These are phyloP conservation scores for Limosa lapponica DNA, from an alignment of 2,797 vertebrate genomes.

Conservation along the genomic window DNA sequence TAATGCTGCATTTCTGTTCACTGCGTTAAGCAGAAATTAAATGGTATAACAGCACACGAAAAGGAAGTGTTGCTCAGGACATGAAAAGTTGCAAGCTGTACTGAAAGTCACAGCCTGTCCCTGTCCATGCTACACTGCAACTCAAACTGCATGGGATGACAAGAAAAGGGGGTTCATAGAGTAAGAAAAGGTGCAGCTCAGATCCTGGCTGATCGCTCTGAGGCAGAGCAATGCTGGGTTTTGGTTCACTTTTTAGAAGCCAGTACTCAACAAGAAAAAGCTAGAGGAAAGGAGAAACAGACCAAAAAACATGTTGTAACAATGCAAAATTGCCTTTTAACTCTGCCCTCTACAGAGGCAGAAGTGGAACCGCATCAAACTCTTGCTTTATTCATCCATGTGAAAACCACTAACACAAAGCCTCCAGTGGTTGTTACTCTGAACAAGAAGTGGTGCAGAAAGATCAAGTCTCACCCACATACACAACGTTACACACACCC, in stretches of 20 bases:
- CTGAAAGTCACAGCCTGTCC: neutral
- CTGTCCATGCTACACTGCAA: neutral
- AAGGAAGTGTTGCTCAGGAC: neutral
- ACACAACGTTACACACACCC: fast-evolving
- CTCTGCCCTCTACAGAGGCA: neutral
- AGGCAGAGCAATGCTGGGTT: neutral
- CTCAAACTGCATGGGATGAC: neutral
- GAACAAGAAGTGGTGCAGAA: neutral
- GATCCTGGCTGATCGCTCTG: neutral
- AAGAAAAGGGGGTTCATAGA: neutral
- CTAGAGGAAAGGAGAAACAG: neutral
- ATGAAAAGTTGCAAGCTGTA: neutral
- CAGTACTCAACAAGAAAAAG: neutral
- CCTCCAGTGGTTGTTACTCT: neutral
- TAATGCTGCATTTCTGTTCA: neutral
- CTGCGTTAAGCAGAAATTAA: neutral
- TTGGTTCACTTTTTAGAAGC: neutral
- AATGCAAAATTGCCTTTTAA: neutral
- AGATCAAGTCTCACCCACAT: neutral
- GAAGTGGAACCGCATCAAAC: neutral
- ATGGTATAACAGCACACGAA: neutral
- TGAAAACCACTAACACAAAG: neutral
- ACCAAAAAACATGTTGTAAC: fast-evolving
- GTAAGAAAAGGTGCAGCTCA: neutral
- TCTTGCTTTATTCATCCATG: neutral